Evolutionary conservation across 2,888 invertebrate species (phyloP).

Genomic region (Hypselothyrea guttata): DNA sequence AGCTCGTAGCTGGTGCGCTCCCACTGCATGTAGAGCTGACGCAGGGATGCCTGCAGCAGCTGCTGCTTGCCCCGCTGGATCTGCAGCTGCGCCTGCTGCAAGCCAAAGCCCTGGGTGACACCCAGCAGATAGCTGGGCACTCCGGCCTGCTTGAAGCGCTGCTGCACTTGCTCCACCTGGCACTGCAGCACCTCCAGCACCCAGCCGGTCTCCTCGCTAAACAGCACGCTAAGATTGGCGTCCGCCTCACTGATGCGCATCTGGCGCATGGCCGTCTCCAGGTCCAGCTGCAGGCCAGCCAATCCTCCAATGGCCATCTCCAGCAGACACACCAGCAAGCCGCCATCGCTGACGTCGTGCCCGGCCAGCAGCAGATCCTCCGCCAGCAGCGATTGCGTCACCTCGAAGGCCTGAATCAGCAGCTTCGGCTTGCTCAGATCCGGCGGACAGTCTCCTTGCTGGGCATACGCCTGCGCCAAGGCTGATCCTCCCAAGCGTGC

Average conservation of each 20-base stretch:
- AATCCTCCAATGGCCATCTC: conserved; percentile 99
- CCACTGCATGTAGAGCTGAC: conserved; percentile 91
- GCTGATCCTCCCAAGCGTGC: conserved; percentile 95
- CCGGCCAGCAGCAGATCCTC: conserved; percentile 86
- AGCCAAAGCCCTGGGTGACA: conserved; percentile 86
- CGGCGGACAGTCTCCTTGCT: conserved; percentile 90
- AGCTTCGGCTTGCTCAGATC: conserved; percentile 89
- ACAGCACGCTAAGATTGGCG: conserved; percentile 87
- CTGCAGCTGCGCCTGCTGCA: conserved; percentile 81
- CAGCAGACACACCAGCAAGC: conserved; percentile 92
- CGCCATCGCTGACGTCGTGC: conserved; percentile 98
- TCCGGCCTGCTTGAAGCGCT: conserved; percentile 85
- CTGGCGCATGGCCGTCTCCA: conserved; percentile 85
- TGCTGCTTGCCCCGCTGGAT: conserved; percentile 43
- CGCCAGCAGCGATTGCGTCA: conserved; percentile 92
- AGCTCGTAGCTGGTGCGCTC: conserved; percentile 97
- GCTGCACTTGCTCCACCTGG: conserved; percentile 85
- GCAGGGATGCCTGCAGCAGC: conserved; percentile 86
- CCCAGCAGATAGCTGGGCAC: conserved; percentile 88
- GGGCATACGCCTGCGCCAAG: conserved; percentile 93
- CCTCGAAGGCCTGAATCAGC: conserved; percentile 90
- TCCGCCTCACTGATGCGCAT: conserved; percentile 61
- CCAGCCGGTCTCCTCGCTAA: conserved; percentile 94
- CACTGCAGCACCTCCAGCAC: conserved; percentile 87
- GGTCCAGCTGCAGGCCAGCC: conserved; percentile 88